A percentile compares a stretch with the other conserved stretches of the same genome.
Conservation (phyloP, 1,140 invertebrate species). For the Drosophila malerkotliana region DNA sequence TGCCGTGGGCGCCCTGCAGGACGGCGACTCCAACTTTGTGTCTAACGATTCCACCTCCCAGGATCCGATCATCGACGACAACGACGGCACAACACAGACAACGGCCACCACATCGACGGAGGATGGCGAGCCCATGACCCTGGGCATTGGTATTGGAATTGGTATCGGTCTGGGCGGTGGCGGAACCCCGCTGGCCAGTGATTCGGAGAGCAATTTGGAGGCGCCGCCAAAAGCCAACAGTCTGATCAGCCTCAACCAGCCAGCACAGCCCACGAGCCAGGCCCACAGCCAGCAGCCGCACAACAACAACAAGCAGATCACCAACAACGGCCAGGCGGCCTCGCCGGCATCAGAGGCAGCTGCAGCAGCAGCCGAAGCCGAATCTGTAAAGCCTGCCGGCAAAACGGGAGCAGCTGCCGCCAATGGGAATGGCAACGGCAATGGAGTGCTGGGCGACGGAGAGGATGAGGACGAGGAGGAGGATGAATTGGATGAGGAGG, state of each 20-base stretch:
- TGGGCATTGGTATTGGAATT: conserved; percentile 29
- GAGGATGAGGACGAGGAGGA: conserved; percentile 53
- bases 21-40: conserved; percentile 80
- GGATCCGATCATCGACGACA: conserved; percentile 79
- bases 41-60: conserved; percentile 82
- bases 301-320: conserved; percentile 61
- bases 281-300: conserved; percentile 30
- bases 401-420: conserved; percentile 36
- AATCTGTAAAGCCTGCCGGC: conserved; percentile 10
- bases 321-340: conserved; percentile 56
- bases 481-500: conserved; percentile 59
- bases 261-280: conserved; percentile 29
- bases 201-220: conserved; percentile 86
- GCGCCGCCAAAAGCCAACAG: conserved; percentile 85
- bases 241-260: conserved; percentile 26
- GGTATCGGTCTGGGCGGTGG: conserved; percentile 15
- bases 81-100: conserved; percentile 77
- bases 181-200: conserved; percentile 67
- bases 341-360: conserved; percentile 21
- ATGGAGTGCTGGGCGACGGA: conserved; percentile 53
- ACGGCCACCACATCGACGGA: conserved; percentile 81
- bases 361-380: conserved; percentile 17
- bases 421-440: conserved; percentile 64
- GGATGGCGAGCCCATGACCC: conserved; percentile 61
- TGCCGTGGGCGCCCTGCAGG: conserved; percentile 61